A percentile compares a stretch with the other conserved stretches of the same genome.
Conservation (phyloP, 2,113 vertebrate genomes). For the Recurvirostra avosetta region DNA sequence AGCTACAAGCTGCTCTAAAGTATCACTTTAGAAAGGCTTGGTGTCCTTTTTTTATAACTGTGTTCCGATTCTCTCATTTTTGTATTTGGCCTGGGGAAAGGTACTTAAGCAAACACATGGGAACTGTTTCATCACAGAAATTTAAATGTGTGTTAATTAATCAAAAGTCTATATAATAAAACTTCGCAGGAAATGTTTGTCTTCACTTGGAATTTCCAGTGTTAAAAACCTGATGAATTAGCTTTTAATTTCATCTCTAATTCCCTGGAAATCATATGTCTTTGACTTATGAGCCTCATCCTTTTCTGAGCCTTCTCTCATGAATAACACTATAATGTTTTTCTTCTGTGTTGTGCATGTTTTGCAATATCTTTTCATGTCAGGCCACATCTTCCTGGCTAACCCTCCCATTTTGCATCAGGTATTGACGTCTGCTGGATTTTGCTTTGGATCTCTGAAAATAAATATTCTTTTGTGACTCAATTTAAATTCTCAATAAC, state of each 20-base stretch:
- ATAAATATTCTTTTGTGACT: background rate
- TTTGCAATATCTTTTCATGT: background rate
- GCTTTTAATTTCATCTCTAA: background rate
- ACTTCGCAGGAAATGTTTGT: background rate
- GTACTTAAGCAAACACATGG: background rate
- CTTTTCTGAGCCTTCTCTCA: background rate
- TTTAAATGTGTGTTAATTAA: conserved; percentile 13
- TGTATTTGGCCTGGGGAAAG: background rate
- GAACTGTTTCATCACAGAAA: background rate
- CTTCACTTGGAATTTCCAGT: background rate
- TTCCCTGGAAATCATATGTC: background rate
- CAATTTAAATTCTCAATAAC: background rate
- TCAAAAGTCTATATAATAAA: background rate
- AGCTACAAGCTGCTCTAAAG: background rate
- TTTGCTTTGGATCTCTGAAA: background rate
- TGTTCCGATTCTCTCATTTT: background rate
- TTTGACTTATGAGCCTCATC: background rate
- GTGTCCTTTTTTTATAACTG: background rate
- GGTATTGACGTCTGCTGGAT: background rate
- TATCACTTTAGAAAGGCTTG: background rate
- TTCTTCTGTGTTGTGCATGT: background rate
- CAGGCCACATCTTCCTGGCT: background rate
- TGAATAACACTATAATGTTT: background rate
- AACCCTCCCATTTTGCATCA: background rate
- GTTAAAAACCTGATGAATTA: background rate